Base-by-base conservation (phyloP, 1,140 invertebrate genomes). In the Acromyrmex heyeri region DNA sequence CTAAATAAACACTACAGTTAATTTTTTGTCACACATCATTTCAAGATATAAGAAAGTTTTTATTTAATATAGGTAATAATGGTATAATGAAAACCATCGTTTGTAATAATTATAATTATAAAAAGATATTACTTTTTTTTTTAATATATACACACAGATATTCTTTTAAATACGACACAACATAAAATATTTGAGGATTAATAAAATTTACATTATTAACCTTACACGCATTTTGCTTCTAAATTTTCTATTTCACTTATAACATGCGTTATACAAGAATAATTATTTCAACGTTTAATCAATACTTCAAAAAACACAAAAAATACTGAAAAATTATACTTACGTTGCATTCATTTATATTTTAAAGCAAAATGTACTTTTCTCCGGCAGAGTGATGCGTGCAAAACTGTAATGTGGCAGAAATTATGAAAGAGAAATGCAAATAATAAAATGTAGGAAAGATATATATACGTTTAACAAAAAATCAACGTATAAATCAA, bases 261-360 rank as follows among this genome's bases (percentile, higher is more conserved):
- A 59, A 10, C 57, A 59, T 7, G 7, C 2, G 38, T 44, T 44
- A 44, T 38, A 38, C 0, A n/a, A 55, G 5, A 55, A 3, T 57
- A 59, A 59, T 24, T 21, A 57, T 57, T 59, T 59, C n/a, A 59
- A 12, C 21, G 2, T 59, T 59, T 18, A 59, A 1, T 12, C 3
- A 44, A 24, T n/a, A 67, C 5, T 24, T 5, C 30, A 38, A 0
- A 65, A 67, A 48, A 24, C 2, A 21, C 21, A 67, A 24, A 67
- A 24, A 44, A 16, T 67, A 67, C 10, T 38, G 5, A 67, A 34
- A 57, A 10, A 14, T 57, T 57, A 5, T 18, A 57, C 6, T 18
- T 73, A 38, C 50, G 34, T 21, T 73, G 30, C 53, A 38, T 38
- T 57, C 53, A 73, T 73, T 73, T 34, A 73, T 73, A 73, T 73